Conservation (phyloP, 2,113 vertebrate species). For the Sarotherodon lohbergeri region DNA sequence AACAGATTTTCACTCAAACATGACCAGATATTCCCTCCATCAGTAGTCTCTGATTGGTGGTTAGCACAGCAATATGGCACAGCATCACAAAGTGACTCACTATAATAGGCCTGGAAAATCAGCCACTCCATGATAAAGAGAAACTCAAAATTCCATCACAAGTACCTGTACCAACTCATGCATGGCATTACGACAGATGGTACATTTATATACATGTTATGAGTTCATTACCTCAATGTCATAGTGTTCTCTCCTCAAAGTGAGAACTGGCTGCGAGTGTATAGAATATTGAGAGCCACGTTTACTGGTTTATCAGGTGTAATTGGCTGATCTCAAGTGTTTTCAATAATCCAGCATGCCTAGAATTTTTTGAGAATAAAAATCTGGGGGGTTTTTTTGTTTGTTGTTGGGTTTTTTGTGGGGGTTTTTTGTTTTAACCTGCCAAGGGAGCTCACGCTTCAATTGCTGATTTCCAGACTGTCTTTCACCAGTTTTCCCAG, state of each 20-base stretch:
- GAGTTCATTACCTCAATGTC: conserved; percentile 43
- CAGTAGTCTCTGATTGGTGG: not conserved
- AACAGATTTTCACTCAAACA: conserved; percentile 6
- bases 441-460: not conserved
- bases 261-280: not conserved
- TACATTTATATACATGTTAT: conserved; percentile 27
- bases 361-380: not conserved
- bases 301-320: not conserved
- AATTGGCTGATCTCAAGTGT: not conserved
- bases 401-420: not conserved
- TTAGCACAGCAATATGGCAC: not conserved
- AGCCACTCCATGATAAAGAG: not conserved
- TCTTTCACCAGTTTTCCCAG: not conserved
- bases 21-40: not conserved
- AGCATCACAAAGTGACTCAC: not conserved
- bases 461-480: not conserved
- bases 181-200: conserved; percentile 32
- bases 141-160: not conserved
- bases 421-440: not conserved
- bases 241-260: conserved; percentile 7
- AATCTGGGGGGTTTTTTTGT: not conserved
- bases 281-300: not conserved
- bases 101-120: not conserved
- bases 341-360: not conserved
- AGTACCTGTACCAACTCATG: conserved; percentile 9